These are phyloP conservation scores for Napeogenes inachia DNA, from an alignment of 2,888 invertebrate genomes.

Conservation along the genomic window DNA sequence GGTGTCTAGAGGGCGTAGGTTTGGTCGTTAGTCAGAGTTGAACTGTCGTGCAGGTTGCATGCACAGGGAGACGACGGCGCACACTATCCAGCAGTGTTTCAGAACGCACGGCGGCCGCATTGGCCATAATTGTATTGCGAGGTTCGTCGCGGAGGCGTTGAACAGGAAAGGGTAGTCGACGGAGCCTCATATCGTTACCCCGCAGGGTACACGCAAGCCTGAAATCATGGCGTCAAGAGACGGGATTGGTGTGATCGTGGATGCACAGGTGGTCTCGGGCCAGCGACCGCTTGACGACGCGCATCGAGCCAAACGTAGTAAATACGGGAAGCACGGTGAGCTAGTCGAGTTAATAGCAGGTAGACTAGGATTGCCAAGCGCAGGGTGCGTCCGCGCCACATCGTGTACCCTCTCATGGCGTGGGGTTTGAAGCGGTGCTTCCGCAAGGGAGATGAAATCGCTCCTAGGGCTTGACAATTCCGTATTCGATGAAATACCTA, in stretches of 20 bases:
- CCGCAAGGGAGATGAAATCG: constrained; percentile 15
- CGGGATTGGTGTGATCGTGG: constrained; percentile 37
- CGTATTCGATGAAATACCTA: neutral
- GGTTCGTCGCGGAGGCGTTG: constrained; percentile 32
- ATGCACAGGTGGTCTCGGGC: constrained; percentile 45
- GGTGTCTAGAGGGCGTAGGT: constrained; percentile 26
- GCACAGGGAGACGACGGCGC: constrained; percentile 38
- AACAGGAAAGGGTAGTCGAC: constrained; percentile 32
- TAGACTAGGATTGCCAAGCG: constrained; percentile 29
- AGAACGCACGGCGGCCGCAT: constrained; percentile 45
- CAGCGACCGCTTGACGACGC: constrained; percentile 32
- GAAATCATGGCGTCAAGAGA: constrained; percentile 38
- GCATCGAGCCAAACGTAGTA: constrained; percentile 34
- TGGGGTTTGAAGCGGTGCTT: constrained; percentile 30
- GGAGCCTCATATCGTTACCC: constrained; percentile 36
- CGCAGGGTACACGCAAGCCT: constrained; percentile 38
- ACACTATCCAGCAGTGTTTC: constrained; percentile 34
- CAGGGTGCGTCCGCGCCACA: constrained; percentile 20
- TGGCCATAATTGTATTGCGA: constrained; percentile 40
- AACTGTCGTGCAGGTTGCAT: constrained; percentile 42
- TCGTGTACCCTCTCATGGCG: constrained; percentile 35
- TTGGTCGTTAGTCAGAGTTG: constrained; percentile 20
- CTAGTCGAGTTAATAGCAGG: constrained; percentile 29
- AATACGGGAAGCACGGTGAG: constrained; percentile 34
- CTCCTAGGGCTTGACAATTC: constrained; percentile 15